Evolutionary conservation across 2,797 vertebrate genomes (phyloP), one percentile per base, ranked within the genome.

Genomic region (Chelon auratus): DNA sequence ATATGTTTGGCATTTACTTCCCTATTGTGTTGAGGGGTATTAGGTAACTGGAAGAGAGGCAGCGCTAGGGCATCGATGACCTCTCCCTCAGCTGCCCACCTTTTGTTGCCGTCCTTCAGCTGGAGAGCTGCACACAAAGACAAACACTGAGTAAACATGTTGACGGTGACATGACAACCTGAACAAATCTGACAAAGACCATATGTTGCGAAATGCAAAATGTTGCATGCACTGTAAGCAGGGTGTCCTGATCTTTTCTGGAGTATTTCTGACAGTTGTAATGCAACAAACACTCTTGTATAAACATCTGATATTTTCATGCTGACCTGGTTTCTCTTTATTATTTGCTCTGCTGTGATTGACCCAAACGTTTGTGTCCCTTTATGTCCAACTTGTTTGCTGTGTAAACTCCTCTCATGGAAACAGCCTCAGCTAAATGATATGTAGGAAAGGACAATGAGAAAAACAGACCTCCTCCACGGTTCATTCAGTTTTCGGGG

Each of bases 311-410:
- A 67, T 57, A 45, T 80, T 66, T 70, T 72, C 36, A 39, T 17
- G 11, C 56, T 81, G 81, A 87, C 78, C 83, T 85, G 54, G 56
- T 88, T 88, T 78, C 56, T 68, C 48, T 52, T n/a, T 18, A 63
- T 40, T 85, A 74, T 89, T 88, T 83, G 68, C 53, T 77, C 68
- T 75, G 40, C 61, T 47, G 57, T 12, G 6, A 22, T 36, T 80
- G 66, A 70, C 75, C 48, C 9, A 24, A 9, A 22, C 50, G 45
- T 69, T 77, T 57, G 60, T 81, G 67, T 78, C 65, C 39, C 69
- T 64, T 56, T 40, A 36, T 58, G 69, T 39, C 62, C 0, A 15
- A 64, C 17, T 33, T 33, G 30, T 33, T 33, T 33, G 22, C 17
- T 63, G 4, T 58, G 69, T 24, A 87, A 83, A 84, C 66, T 1